Evolutionary conservation across 2,797 vertebrate species (phyloP), one percentile per base, ranked within the genome.

Genomic region (Darevskia nairensis): DNA sequence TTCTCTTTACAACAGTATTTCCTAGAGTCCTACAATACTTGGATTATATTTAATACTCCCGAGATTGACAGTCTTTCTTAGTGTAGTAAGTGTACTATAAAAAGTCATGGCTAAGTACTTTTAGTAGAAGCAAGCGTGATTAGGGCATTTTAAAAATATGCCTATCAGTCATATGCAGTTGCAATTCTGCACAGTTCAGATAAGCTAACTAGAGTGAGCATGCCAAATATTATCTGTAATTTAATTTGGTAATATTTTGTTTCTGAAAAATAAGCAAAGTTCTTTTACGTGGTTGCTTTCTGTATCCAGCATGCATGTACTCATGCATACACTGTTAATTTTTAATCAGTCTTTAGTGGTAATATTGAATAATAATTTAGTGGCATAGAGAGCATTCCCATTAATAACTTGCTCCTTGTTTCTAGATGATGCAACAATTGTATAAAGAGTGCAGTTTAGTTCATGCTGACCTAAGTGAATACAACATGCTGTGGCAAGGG

Each of bases 401-500:
- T 44, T 81, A 75, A 68, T 78, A 68, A 64, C 35, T 59, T 89
- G 0, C 32, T 86, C 74, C 64, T 68, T 89, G 35, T 78, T 94
- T 91, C 83, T 92, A 99, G 99, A 92, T 99, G 98, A 99, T 99
- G 99, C 98, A 98, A 92, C 96, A 96, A 90, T 74, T 99, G 81
- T 99, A 98, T 93, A 96, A 97, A 3, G 95, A 98, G 78, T 99
- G 99, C 92, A 97, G 97, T 0, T 97, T 99, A 46, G 97, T 99
- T 29, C 99, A 99, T 21, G 98, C 99, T 6, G 99, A 99, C 91
- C 96, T 99, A 94, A 99, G 98, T 89, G 99, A 99, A 95, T 99
- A 99, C 93, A 99, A 99, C 96, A 98, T 99, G 97, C 95, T 99
- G 82, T 99, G 99, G 99, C 98, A 99, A 44, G 95, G 97, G 46